phyloP scores from a whole-genome alignment of 2,888 invertebrate genomes.

The Eudemis profundana region DNA sequence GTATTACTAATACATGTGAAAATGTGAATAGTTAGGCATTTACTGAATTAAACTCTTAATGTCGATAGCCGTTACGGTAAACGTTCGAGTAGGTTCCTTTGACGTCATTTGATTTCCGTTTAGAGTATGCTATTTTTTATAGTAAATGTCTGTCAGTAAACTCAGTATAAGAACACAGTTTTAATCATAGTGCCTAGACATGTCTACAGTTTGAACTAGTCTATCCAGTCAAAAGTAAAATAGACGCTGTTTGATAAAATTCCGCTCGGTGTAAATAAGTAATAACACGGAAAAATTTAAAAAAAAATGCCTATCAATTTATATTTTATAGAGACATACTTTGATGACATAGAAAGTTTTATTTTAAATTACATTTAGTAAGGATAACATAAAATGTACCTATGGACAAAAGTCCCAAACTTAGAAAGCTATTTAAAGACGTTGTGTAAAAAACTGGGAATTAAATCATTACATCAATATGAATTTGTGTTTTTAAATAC shows the following conservation, averaged over 20 bases:
- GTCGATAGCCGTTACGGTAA: constrained; percentile 22
- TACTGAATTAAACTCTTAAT: constrained; percentile 51
- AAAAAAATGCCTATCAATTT: constrained; percentile 54
- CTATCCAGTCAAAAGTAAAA: constrained; percentile 33
- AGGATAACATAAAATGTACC: constrained; percentile 52
- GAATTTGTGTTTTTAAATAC: constrained; percentile 22
- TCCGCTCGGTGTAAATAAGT: constrained; percentile 44
- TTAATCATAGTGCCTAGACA: constrained; percentile 40
- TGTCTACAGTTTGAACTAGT: constrained; percentile 34
- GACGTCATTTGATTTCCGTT: constrained; percentile 1
- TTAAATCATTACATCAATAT: constrained; percentile 42
- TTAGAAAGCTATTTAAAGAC: constrained; percentile 44
- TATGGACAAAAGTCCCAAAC: constrained; percentile 45
- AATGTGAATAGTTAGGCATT: constrained; percentile 50
- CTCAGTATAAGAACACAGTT: constrained; percentile 24
- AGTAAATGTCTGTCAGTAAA: constrained; percentile 22
- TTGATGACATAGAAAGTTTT: constrained; percentile 64
- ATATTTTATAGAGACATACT: constrained; percentile 70
- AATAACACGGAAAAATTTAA: constrained; percentile 45
- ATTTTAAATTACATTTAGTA: constrained; percentile 59
- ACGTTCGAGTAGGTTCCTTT: constrained; percentile 23
- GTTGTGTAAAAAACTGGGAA: constrained; percentile 41
- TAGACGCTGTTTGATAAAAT: constrained; percentile 48
- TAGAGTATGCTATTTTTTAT: constrained; percentile 39
- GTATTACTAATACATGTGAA: constrained; percentile 74